phyloP scores from a whole-genome alignment of 2,888 invertebrate genomes.

The Heliconius cydno region DNA sequence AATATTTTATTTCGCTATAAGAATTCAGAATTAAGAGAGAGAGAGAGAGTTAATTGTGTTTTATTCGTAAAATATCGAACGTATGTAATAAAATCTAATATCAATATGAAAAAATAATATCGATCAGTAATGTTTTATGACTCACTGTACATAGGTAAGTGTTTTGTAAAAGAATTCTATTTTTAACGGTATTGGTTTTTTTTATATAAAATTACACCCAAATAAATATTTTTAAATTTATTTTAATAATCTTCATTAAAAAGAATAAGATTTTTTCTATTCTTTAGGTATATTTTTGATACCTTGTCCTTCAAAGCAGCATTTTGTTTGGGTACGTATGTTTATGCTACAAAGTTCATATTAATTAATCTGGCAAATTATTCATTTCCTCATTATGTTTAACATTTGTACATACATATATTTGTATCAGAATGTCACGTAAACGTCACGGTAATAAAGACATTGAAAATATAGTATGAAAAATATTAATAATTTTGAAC shows the following conservation, averaged over 20 bases:
- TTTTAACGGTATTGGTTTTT: neutral
- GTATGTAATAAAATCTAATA: slow-evolving; percentile 6
- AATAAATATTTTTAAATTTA: neutral
- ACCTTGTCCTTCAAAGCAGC: slow-evolving; percentile 55
- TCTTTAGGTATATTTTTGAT: slow-evolving; percentile 52
- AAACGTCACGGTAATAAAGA: neutral
- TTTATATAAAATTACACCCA: neutral
- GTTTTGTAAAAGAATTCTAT: neutral
- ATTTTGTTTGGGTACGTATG: slow-evolving; percentile 59
- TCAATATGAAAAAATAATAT: slow-evolving; percentile 41
- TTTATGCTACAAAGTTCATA: neutral
- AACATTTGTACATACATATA: neutral
- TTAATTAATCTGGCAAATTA: neutral
- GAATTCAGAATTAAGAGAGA: neutral
- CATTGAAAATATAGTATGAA: neutral
- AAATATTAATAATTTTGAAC: neutral
- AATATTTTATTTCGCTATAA: too few relatives aligned
- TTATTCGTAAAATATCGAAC: slow-evolving; percentile 3
- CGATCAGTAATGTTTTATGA: slow-evolving; percentile 30
- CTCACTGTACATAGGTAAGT: slow-evolving; percentile 38
- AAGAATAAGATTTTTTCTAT: too few relatives aligned
- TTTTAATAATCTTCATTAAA: too few relatives aligned
- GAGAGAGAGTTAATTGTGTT: neutral
- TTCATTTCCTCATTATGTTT: neutral
- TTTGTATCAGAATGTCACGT: neutral